phyloP scores from a whole-genome alignment of 2,888 invertebrate species.

The Andrena chrysosceles region DNA sequence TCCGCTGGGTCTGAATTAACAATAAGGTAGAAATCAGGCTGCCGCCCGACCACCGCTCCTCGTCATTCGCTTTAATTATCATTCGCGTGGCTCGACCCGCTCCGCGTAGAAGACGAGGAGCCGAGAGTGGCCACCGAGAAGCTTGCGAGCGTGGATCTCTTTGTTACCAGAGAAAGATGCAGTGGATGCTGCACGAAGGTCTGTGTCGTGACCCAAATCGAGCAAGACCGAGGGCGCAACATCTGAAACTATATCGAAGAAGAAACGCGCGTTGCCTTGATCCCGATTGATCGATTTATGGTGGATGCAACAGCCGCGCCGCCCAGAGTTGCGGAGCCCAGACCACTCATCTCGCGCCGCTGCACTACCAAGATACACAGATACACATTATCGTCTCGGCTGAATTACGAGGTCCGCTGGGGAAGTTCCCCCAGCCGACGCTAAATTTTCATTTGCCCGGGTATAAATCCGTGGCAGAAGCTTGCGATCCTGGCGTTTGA shows the following conservation, averaged over 20 bases:
- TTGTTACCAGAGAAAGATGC: not conserved
- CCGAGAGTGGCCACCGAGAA: not conserved
- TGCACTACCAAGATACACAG: conserved; percentile 23
- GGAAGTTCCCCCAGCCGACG: not conserved
- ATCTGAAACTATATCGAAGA: conserved; percentile 16
- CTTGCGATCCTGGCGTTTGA: conserved; percentile 13
- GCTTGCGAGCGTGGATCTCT: not conserved
- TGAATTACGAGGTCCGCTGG: conserved; percentile 9
- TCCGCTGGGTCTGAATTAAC: conserved; percentile 51
- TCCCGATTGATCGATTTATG: conserved; percentile 30
- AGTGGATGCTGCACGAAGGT: not conserved
- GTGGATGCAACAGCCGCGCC: conserved; percentile 14
- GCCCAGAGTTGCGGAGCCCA: not conserved
- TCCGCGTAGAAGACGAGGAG: too few species aligned
- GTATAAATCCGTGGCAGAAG: conserved; percentile 43
- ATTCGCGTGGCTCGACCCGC: not conserved
- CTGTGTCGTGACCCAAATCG: not conserved
- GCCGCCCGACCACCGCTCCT: not conserved
- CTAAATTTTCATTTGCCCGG: conserved; percentile 54
- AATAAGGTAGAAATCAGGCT: conserved; percentile 49
- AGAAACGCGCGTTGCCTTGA: conserved; percentile 10
- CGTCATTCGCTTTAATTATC: conserved; percentile 30
- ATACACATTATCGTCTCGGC: conserved; percentile 29
- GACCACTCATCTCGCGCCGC: conserved; percentile 18
- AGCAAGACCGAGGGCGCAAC: not conserved